Conservation (phyloP, 64 coral and sea anemone genomes). For the Catalaphyllia jardinei region DNA sequence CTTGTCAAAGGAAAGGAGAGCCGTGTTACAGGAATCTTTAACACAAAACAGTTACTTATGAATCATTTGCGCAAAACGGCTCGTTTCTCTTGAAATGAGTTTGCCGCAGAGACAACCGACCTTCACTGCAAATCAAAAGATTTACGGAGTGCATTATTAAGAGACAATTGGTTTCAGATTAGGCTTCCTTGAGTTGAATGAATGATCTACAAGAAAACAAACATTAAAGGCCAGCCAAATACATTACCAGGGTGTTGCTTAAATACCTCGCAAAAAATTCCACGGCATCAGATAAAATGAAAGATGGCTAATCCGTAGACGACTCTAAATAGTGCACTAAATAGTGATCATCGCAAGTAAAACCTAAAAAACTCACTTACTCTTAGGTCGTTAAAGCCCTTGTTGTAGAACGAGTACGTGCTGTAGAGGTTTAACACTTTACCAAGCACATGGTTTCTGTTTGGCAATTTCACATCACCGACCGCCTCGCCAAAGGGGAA, state of each 20-base stretch:
- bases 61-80: not conserved
- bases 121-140: not conserved
- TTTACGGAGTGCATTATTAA: not conserved
- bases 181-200: not conserved
- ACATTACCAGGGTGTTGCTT: not conserved
- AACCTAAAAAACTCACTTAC: not conserved
- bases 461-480: not conserved
- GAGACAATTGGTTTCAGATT: not conserved
- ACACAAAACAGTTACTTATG: conserved; percentile 36
- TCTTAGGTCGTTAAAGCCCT: not conserved
- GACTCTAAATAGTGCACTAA: not conserved
- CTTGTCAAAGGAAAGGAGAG: not conserved
- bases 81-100: not conserved
- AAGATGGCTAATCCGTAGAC: not conserved
- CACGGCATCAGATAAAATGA: not conserved
- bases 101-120: not conserved
- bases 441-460: conserved; percentile 6
- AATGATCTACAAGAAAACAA: not conserved
- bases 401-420: conserved; percentile 29
- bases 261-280: not conserved
- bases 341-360: not conserved
- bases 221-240: not conserved
- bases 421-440: conserved; percentile 6
- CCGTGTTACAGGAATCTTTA: not conserved
- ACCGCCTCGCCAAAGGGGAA: conserved; percentile 25